Evolutionary conservation across 2,113 vertebrate species (phyloP).

Genomic region (Rhinoderma darwinii): DNA sequence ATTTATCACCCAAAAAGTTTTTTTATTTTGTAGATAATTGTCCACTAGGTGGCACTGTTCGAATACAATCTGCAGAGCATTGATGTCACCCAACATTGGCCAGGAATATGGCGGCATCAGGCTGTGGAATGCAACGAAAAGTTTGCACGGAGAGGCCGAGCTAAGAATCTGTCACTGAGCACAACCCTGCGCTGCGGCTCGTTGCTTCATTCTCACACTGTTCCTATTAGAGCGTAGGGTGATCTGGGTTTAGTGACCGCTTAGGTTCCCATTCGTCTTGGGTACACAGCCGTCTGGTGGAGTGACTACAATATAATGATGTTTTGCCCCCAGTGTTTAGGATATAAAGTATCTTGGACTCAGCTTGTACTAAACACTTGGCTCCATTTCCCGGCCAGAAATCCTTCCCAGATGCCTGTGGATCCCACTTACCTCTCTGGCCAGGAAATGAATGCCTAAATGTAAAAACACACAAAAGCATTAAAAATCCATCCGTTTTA

Average conservation of each 20-base stretch:
- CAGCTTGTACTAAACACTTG: not conserved
- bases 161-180: not conserved
- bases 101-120: too few species aligned
- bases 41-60: not conserved
- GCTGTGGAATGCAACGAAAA: too few species aligned
- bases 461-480: constrained; percentile 26
- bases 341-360: not conserved
- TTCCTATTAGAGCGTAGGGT: not conserved
- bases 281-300: not conserved
- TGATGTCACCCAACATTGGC: not conserved
- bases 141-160: not conserved
- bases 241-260: not conserved
- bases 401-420: not conserved
- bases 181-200: not conserved
- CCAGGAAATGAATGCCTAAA: not conserved
- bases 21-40: not conserved
- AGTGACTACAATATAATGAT: not conserved
- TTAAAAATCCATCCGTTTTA: not conserved
- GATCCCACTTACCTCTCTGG: not conserved
- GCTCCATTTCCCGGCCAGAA: not conserved
- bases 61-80: not conserved
- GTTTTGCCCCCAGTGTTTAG: not conserved
- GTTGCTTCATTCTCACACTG: too few species aligned
- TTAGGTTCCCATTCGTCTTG: not conserved
- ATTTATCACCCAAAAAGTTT: too few species aligned